A percentile compares a stretch with the other conserved stretches of the same genome.
Evolutionary conservation across 2,888 invertebrate genomes (phyloP).

Genomic region (Sarcophaga subvicina): DNA sequence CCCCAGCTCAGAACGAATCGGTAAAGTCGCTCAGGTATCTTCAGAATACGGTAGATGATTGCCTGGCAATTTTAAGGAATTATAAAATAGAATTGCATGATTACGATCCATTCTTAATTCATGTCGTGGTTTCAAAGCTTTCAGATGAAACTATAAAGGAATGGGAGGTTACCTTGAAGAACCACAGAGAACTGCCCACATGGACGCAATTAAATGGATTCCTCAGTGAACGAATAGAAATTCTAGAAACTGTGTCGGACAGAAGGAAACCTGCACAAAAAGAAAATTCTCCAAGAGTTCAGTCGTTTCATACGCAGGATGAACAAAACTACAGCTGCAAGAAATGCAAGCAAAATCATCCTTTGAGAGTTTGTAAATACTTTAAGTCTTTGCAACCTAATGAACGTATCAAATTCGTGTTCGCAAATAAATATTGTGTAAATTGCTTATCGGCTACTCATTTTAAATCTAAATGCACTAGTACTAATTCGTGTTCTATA

Average conservation of each 20-base stretch:
- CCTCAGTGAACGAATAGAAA: neutral
- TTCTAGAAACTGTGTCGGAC: constrained; percentile 11
- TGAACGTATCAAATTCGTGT: constrained; percentile 6
- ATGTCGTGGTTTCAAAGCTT: neutral
- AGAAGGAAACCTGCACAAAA: neutral
- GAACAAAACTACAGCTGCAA: too few relatives aligned
- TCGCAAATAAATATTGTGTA: constrained; percentile 26
- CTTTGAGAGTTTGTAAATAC: constrained; percentile 1
- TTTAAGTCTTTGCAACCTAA: constrained; percentile 7
- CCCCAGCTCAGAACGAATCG: neutral
- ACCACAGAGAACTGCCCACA: constrained; percentile 13
- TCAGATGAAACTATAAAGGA: constrained; percentile 12
- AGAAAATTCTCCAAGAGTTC: neutral
- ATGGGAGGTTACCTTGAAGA: constrained; percentile 10
- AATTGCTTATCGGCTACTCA: constrained; percentile 13
- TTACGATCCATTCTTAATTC: constrained; percentile 1
- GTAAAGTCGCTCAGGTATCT: neutral
- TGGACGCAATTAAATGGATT: constrained; percentile 10
- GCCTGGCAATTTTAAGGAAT: neutral
- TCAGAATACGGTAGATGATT: neutral
- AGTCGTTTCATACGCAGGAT: too few relatives aligned
- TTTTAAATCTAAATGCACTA: too few relatives aligned
- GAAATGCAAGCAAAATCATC: constrained; percentile 21
- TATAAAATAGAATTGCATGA: neutral
- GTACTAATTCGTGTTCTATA: neutral